Evolutionary conservation across 2,113 vertebrate species (phyloP), one percentile per base, ranked within the genome.

Genomic region (Labeo rohita): DNA sequence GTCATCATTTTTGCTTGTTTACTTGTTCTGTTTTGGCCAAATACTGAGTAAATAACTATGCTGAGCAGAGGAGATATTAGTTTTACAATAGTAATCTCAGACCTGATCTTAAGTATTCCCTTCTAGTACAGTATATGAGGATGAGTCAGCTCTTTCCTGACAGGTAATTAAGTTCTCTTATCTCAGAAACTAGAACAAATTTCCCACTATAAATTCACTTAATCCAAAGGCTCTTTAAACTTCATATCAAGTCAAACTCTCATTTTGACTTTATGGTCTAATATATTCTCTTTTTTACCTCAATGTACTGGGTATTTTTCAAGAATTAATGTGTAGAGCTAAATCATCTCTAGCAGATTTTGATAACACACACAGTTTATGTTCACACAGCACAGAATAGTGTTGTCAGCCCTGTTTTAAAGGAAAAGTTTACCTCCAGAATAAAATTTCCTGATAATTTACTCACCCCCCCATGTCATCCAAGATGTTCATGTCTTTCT

Each of bases 151-250:
- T 28, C 15, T 66, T 49, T 81, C 4, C 45, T 50, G 61, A 81
- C 61, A 81, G n/a, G 61, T 68, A 81, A 81, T 81, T 68, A 68
- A 81, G 61, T 81, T 50, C 15, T 34, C 80, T 81, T 81, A 81
- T 66, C 61, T 50, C 61, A 28, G 23, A 66, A 81, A 49, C 43
- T 81, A 45, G n/a, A 80, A 81, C 39, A 47, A 21, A 50, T 68
- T 34, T 47, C 23, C 63, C 23, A 36, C 80, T 50, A 18, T 81
- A 34, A 68, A 81, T 56, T 78, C 23, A 78, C 8, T 78, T 56
- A 56, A 36, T 66, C 43, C 61, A 68, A 68, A 68, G 45, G 23
- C 23, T 81, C 12, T 81, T 81, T 28, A 81, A 66, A 66, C 23
- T 47, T 66, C 61, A 81, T 61, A 66, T 81, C 61, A 66, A 66